These are phyloP conservation scores for Sciurus vulgaris DNA, from an alignment of 2,797 vertebrate genomes.

Conservation along the genomic window DNA sequence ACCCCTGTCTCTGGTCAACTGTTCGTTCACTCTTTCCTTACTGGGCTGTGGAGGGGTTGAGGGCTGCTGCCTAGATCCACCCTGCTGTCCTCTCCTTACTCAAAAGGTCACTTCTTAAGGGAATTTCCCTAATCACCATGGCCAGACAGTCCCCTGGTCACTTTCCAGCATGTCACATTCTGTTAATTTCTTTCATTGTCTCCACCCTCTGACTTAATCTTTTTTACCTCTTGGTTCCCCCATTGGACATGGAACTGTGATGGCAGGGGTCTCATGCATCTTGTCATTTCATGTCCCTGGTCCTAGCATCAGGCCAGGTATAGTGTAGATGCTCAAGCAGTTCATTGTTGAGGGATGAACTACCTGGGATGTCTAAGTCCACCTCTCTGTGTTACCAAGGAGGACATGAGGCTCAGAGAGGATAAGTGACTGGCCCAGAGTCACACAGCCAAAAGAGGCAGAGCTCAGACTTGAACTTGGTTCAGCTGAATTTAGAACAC, in stretches of 20 bases:
- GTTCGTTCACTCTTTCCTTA: no score
- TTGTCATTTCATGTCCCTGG: neutral
- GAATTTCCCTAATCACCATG: no score
- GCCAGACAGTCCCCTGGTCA: neutral
- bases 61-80: no score
- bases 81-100: neutral
- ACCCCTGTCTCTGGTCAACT: no score
- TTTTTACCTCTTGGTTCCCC: neutral
- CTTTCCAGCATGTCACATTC: fast-evolving
- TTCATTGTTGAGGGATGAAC: neutral
- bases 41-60: no score
- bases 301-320: neutral
- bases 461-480: neutral
- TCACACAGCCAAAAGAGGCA: neutral
- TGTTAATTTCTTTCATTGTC: neutral
- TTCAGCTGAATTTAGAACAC: neutral
- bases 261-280: neutral
- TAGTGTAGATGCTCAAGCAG: neutral
- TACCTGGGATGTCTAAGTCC: no score
- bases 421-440: neutral
- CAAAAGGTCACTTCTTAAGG: neutral
- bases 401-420: neutral
- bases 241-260: neutral
- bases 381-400: neutral
- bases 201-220: neutral